Percentiles rank a stretch among this genome's conserved stretches.
These are phyloP conservation scores for Tetheella fluctuosa DNA, from an alignment of 2,888 invertebrate species.

Conservation along the genomic window DNA sequence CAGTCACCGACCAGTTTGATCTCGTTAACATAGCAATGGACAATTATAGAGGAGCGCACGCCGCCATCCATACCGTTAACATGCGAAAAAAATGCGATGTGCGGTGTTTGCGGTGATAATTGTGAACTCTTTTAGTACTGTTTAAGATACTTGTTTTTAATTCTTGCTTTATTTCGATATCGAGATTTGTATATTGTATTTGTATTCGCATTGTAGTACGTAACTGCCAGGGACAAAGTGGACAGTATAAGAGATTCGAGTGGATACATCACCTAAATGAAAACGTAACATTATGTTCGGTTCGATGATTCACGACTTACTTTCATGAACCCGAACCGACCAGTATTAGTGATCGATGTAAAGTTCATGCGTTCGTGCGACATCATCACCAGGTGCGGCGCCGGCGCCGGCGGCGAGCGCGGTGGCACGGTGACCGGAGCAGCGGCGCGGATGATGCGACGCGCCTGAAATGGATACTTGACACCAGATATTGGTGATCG, in stretches of 20 bases:
- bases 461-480: conserved; percentile 11
- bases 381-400: conserved; percentile 25
- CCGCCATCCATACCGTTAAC: conserved; percentile 14
- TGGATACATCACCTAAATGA: too few relatives aligned
- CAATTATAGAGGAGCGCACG: conserved; percentile 36
- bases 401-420: conserved; percentile 20
- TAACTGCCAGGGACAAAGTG: too few relatives aligned
- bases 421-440: conserved; percentile 14
- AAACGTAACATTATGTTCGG: too few relatives aligned
- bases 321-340: too few relatives aligned
- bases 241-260: too few relatives aligned
- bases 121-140: neutral
- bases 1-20: conserved; percentile 33
- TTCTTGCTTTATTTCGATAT: neutral
- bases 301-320: too few relatives aligned
- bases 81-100: neutral
- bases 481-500: conserved; percentile 13
- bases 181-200: neutral
- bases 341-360: neutral
- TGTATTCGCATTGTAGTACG: too few relatives aligned
- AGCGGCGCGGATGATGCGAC: conserved; percentile 15
- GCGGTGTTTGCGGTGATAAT: neutral
- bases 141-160: neutral
- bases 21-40: conserved; percentile 53
- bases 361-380: conserved; percentile 13